Conservation (phyloP, 2,888 invertebrate genomes). For the Lucinisca nassula region DNA sequence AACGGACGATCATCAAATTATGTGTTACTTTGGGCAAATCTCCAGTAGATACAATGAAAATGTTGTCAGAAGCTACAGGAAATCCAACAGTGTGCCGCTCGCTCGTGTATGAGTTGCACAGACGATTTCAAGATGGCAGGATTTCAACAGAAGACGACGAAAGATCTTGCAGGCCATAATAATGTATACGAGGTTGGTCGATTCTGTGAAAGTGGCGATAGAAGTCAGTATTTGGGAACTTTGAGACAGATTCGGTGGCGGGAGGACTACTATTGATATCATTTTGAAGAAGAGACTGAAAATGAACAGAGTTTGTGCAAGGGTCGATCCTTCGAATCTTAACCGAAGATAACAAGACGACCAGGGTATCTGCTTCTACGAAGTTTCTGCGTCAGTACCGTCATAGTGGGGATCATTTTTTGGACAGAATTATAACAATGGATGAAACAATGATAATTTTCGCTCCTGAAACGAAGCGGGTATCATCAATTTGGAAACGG, state of each 20-base stretch:
- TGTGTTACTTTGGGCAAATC: neutral
- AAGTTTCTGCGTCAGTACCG: neutral
- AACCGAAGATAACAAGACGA: conserved; percentile 18
- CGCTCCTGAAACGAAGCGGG: conserved; percentile 36
- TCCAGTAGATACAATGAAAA: neutral
- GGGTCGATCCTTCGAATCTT: conserved; percentile 28
- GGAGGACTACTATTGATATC: conserved; percentile 9
- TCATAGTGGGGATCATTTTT: conserved; percentile 8
- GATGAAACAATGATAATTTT: conserved; percentile 35
- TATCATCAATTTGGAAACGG: conserved; percentile 25
- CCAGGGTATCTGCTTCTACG: neutral
- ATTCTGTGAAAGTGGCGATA: conserved; percentile 2
- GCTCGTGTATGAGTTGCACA: conserved; percentile 18
- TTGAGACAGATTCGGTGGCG: neutral
- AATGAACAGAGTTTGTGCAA: conserved; percentile 28
- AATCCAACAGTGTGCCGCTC: neutral
- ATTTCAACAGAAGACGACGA: neutral
- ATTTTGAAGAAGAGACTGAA: neutral
- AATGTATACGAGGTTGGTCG: neutral
- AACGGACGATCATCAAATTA: conserved; percentile 2
- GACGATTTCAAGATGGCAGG: conserved; percentile 12
- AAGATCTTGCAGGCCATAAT: neutral
- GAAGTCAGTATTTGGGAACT: neutral
- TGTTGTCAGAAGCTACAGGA: neutral
- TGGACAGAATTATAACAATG: conserved; percentile 26